Percentiles rank a stretch among this genome's conserved stretches.
These are phyloP conservation scores for Falco rusticolus DNA, from an alignment of 2,797 vertebrate genomes.

Conservation along the genomic window DNA sequence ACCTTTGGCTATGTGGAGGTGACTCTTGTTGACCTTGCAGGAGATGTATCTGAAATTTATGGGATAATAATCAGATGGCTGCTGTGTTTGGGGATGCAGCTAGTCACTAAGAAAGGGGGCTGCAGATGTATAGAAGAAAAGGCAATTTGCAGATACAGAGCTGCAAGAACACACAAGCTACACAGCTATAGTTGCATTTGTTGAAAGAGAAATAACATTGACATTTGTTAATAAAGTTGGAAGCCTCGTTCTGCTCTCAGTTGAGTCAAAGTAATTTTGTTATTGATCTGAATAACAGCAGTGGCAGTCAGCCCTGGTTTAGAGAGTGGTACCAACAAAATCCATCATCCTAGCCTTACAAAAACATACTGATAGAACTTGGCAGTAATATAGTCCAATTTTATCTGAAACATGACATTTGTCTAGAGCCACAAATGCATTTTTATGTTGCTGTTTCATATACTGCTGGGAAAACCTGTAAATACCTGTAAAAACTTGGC, in stretches of 20 bases:
- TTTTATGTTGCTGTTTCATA: background rate
- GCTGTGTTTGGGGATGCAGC: background rate
- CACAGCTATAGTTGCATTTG: background rate
- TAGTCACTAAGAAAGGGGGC: background rate
- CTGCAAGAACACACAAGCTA: background rate
- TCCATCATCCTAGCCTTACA: background rate
- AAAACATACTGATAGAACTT: background rate
- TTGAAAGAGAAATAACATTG: background rate
- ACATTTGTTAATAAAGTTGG: conserved; percentile 24
- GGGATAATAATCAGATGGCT: background rate
- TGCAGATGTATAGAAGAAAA: background rate
- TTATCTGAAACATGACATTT: background rate
- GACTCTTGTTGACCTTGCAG: background rate
- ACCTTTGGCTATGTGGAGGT: background rate
- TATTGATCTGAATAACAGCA: conserved; percentile 19
- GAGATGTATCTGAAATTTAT: background rate
- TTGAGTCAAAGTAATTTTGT: conserved; percentile 30
- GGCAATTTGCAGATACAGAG: background rate
- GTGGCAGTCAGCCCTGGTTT: background rate
- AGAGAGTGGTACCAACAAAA: background rate
- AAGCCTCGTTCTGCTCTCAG: background rate
- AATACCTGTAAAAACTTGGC: background rate
- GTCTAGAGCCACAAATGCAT: background rate
- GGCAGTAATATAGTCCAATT: background rate
- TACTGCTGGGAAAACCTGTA: background rate